A percentile compares a stretch with the other conserved stretches of the same genome.
These are phyloP conservation scores for Lepeophtheirus salmonis DNA, from an alignment of 1,140 invertebrate species.

Conservation along the genomic window DNA sequence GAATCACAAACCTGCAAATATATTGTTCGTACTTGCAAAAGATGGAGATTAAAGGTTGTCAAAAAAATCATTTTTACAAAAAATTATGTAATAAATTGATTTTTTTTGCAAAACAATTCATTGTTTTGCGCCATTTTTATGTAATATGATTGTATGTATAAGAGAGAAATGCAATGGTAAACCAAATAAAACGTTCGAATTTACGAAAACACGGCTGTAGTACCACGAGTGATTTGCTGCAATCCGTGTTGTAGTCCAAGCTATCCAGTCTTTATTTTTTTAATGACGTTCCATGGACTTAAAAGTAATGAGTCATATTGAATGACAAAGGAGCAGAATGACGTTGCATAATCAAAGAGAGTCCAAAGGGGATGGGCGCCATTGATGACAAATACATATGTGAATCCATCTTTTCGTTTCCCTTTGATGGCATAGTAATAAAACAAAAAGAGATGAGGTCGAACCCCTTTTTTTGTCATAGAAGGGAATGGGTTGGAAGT, in stretches of 20 bases:
- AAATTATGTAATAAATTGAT: too few relatives aligned
- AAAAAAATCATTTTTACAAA: too few relatives aligned
- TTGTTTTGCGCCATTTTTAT: too few relatives aligned
- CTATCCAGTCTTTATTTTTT: not conserved
- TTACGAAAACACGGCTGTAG: constrained; percentile 14
- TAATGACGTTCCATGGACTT: constrained; percentile 2
- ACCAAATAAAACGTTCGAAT: too few relatives aligned
- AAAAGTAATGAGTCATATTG: not conserved
- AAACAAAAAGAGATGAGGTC: constrained; percentile 46
- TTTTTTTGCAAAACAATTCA: too few relatives aligned
- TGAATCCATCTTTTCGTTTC: constrained; percentile 79
- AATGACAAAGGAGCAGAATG: constrained; percentile 7
- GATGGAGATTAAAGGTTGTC: too few relatives aligned
- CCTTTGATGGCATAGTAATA: constrained; percentile 92
- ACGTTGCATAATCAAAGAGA: constrained; percentile 28
- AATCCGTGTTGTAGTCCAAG: not conserved
- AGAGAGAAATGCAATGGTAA: too few relatives aligned
- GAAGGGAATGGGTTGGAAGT: constrained; percentile 78
- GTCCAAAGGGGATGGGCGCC: constrained; percentile 81
- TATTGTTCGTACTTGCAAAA: too few relatives aligned
- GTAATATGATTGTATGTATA: too few relatives aligned
- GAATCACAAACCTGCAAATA: too few relatives aligned
- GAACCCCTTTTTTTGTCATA: constrained; percentile 51
- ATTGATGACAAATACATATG: constrained; percentile 89
- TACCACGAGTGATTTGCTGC: constrained; percentile 5